These are phyloP conservation scores for Etheostoma cragini DNA, from an alignment of 2,113 vertebrate genomes.

Conservation along the genomic window DNA sequence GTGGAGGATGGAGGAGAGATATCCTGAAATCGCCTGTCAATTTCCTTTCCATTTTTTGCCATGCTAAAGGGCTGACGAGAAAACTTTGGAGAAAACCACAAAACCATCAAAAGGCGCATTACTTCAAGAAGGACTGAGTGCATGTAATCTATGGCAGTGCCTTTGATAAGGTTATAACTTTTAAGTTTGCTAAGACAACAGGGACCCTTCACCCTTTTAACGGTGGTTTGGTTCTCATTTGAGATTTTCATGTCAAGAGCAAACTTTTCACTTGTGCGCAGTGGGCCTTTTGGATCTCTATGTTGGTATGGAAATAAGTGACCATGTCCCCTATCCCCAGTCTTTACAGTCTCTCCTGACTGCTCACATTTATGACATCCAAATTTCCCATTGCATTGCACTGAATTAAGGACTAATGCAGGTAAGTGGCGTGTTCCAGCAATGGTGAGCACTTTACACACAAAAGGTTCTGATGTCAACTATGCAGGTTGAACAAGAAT, in stretches of 20 bases:
- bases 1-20: background rate
- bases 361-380: conserved; percentile 10
- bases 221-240: background rate
- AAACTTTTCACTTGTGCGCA: background rate
- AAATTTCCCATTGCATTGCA: background rate
- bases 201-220: background rate
- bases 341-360: background rate
- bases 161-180: background rate
- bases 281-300: background rate
- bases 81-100: background rate
- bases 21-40: background rate
- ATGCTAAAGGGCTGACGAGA: conserved; percentile 3
- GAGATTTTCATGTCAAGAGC: background rate
- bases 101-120: background rate
- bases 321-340: background rate
- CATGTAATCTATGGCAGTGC: background rate
- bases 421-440: background rate
- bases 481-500: background rate
- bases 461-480: background rate
- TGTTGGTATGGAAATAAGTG: background rate
- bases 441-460: conserved; percentile 1
- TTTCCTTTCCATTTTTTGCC: background rate
- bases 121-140: background rate
- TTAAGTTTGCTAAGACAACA: background rate
- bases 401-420: background rate